Evolutionary conservation across 2,797 vertebrate species (phyloP), one percentile per base, ranked within the genome.

Genomic region (Otolemur crassicaudatus): DNA sequence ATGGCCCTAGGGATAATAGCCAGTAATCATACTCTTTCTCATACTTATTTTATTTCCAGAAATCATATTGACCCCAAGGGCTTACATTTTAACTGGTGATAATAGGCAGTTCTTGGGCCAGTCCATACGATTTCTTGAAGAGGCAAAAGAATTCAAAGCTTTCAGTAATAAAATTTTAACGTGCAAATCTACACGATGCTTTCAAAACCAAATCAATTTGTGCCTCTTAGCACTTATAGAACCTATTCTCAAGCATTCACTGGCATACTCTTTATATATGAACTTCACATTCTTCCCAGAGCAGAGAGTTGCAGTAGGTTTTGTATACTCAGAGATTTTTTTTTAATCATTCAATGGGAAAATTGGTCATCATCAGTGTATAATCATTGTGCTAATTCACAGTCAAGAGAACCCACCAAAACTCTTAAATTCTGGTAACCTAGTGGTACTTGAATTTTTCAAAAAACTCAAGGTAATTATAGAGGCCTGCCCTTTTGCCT

Each of bases 11-110:
- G n/a, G 25, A 63, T 67, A 77, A 75, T 67, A 76, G 73, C 87
- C 16, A 69, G 56, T 73, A 77, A 70, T 43, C 40, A 1, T 69
- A 91, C 11, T 77, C 72, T 96, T 93, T 75, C 67, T 95, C 70
- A 37, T 40, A 73, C 29, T 91, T 72, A 90, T 53, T 94, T 90
- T 85, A 87, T 89, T 94, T 93, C 82, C 69, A 87, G 91, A 97
- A 95, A 96, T 96, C 92, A 69, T 69, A 73, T 17, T 75, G 67
- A 87, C 34, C 69, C n/a, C 19, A 92, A 92, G 34, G 56, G 65
- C 80, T 92, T 67, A 94, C 65, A 81, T 75, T 97, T 96, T 93
- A 96, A 91, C 60, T 23, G 69, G 61, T 40, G 96, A 83, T 75
- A 79, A 61, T 53, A 61, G n/a, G 85, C n/a, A 34, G 13, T 63